Percentiles rank a stretch among this genome's conserved stretches.
phyloP scores from a whole-genome alignment of 2,113 vertebrate species.

The Sphyrna mokarran region DNA sequence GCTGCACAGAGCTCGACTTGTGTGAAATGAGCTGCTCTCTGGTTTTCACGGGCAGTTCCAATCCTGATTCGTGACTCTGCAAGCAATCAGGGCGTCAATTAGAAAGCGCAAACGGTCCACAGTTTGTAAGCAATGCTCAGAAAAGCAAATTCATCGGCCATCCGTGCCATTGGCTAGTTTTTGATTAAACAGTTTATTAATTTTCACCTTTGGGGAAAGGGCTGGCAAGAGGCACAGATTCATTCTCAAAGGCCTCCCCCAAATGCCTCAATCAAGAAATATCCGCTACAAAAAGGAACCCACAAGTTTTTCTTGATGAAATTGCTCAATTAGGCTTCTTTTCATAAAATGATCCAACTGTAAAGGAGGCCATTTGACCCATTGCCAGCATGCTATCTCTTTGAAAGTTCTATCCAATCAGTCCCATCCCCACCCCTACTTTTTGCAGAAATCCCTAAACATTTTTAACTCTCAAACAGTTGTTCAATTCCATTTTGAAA shows the following conservation, averaged over 20 bases:
- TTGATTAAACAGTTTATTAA: not conserved
- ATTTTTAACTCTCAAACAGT: not conserved
- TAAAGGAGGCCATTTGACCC: not conserved
- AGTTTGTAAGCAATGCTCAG: not conserved
- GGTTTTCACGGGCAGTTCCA: not conserved
- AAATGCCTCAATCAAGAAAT: not conserved
- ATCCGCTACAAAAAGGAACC: not conserved
- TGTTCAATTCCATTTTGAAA: too few species aligned
- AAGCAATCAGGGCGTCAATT: not conserved
- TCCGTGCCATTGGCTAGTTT: not conserved
- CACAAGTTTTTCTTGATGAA: not conserved
- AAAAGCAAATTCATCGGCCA: not conserved
- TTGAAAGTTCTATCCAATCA: not conserved
- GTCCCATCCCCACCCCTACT: not conserved
- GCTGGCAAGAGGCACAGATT: not conserved
- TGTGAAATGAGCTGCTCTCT: not conserved
- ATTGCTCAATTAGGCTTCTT: not conserved
- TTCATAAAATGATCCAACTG: too few species aligned
- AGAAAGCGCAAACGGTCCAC: not conserved
- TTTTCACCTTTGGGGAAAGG: not conserved
- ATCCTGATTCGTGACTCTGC: not conserved
- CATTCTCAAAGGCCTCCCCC: not conserved
- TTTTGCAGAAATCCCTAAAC: not conserved
- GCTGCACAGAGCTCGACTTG: not conserved
- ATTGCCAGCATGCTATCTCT: not conserved